Conservation (phyloP, 1,140 invertebrate species). For the Euglossa dilemma region DNA sequence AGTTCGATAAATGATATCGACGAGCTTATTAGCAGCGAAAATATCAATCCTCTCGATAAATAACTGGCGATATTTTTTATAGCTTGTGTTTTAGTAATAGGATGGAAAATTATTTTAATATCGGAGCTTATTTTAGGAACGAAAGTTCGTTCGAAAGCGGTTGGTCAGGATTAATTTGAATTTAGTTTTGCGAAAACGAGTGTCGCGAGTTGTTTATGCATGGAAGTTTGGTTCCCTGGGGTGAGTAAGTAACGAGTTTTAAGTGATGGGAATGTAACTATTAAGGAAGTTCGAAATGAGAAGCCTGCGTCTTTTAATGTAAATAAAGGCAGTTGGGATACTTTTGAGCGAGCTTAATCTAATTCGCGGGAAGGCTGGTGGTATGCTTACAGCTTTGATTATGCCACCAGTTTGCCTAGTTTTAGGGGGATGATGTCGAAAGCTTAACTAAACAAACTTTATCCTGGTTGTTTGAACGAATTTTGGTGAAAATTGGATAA, state of each 20-base stretch:
- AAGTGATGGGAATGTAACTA: constrained; percentile 7
- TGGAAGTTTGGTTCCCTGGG: not conserved
- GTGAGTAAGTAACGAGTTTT: not conserved
- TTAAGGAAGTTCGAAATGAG: not conserved
- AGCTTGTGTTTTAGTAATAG: no score
- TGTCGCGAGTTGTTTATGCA: not conserved
- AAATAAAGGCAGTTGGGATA: constrained; percentile 2
- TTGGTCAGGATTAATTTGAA: not conserved
- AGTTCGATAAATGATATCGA: no score
- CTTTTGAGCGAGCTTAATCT: not conserved
- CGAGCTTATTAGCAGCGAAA: no score
- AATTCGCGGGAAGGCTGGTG: not conserved
- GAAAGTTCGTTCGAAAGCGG: not conserved
- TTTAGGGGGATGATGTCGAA: not conserved
- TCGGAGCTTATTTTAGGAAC: no score
- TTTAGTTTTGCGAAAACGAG: not conserved
- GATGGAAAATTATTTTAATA: not conserved
- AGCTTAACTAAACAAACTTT: not conserved
- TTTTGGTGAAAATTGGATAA: not conserved
- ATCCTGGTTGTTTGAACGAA: not conserved
- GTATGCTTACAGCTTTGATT: not conserved
- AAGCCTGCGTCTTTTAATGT: constrained; percentile 3
- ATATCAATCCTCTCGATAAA: no score
- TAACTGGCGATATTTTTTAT: no score
- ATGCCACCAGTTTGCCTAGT: not conserved